phyloP scores from a whole-genome alignment of 1,140 invertebrate species.

The Tetramorium simillimum region DNA sequence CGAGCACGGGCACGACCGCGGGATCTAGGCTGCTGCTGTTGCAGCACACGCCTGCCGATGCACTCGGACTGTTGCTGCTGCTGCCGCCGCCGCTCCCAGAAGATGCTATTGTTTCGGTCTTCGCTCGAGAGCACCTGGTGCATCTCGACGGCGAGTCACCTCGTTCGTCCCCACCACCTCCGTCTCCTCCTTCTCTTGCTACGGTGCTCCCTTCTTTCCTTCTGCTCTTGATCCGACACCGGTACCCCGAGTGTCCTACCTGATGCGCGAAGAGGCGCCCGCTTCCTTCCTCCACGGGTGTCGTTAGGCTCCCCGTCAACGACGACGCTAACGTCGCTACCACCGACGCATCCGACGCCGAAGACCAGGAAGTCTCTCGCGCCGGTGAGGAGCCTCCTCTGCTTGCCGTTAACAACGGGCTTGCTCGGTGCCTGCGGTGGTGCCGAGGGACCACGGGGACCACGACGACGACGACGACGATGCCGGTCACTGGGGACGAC shows the following conservation, averaged over 20 bases:
- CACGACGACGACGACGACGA: slow-evolving; percentile 63
- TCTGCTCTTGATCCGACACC: slow-evolving; percentile 15
- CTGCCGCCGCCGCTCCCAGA: slow-evolving; percentile 3
- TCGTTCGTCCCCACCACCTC: slow-evolving; percentile 74
- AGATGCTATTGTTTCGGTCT: slow-evolving; percentile 63
- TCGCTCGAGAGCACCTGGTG: slow-evolving; percentile 75
- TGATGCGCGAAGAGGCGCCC: slow-evolving; percentile 2
- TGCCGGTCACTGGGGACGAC: slow-evolving; percentile 34
- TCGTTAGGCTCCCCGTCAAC: slow-evolving; percentile 20
- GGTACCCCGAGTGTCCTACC: slow-evolving; percentile 7
- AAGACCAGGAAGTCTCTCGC: slow-evolving; percentile 5
- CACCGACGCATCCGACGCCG: slow-evolving; percentile 29
- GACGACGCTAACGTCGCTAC: slow-evolving; percentile 31
- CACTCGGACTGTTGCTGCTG: neutral
- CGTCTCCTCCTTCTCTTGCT: slow-evolving; percentile 37
- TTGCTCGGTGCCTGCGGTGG: slow-evolving; percentile 1
- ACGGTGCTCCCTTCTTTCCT: slow-evolving; percentile 34
- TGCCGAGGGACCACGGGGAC: slow-evolving; percentile 4
- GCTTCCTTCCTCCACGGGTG: slow-evolving; percentile 6
- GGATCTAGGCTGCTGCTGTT: slow-evolving; percentile 11
- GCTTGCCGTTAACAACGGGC: slow-evolving; percentile 3
- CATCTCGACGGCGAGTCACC: slow-evolving; percentile 84
- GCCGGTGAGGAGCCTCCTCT: neutral
- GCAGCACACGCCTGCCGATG: neutral
- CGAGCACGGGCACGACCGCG: slow-evolving; percentile 10